These are phyloP conservation scores for Lamproptera curius DNA, from an alignment of 2,888 invertebrate genomes.

Conservation along the genomic window DNA sequence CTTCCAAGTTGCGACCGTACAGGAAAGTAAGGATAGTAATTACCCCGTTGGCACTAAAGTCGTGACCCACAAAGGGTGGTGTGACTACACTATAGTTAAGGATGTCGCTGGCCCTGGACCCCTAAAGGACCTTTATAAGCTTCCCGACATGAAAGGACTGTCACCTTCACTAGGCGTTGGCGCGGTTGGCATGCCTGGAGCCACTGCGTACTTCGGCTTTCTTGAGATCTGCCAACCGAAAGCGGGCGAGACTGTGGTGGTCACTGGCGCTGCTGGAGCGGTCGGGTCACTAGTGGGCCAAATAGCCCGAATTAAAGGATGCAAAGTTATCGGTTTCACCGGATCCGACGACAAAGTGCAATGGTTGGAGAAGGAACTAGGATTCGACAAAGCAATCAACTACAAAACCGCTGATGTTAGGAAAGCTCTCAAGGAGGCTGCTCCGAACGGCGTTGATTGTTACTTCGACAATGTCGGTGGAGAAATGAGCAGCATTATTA, in stretches of 20 bases:
- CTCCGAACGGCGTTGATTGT: conserved; percentile 85
- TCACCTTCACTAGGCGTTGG: conserved; percentile 79
- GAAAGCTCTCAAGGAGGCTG: conserved; percentile 77
- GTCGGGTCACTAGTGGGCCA: conserved; percentile 87
- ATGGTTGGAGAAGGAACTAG: conserved; percentile 81
- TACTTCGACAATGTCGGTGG: conserved; percentile 89
- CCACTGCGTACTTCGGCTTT: conserved; percentile 85
- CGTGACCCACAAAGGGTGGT: conserved; percentile 82
- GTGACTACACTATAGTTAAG: conserved; percentile 60
- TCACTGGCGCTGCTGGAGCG: conserved; percentile 86
- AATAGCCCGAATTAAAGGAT: conserved; percentile 84
- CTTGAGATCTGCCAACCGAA: conserved; percentile 83
- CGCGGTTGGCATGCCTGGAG: conserved; percentile 83
- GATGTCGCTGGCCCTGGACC: not conserved
- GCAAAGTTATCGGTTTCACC: conserved; percentile 82
- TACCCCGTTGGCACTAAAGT: conserved; percentile 80
- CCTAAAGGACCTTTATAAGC: not conserved
- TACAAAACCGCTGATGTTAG: conserved; percentile 81
- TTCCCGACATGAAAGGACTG: conserved; percentile 74
- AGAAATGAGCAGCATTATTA: conserved; percentile 77
- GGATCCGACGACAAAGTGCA: conserved; percentile 84
- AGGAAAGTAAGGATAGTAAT: conserved; percentile 77
- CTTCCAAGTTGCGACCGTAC: conserved; percentile 54
- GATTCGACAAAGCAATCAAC: conserved; percentile 85
- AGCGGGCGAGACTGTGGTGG: conserved; percentile 83